A percentile compares a stretch with the other conserved stretches of the same genome.
These are phyloP conservation scores for Bombus sylvicola DNA, from an alignment of 1,140 invertebrate species.

Conservation along the genomic window DNA sequence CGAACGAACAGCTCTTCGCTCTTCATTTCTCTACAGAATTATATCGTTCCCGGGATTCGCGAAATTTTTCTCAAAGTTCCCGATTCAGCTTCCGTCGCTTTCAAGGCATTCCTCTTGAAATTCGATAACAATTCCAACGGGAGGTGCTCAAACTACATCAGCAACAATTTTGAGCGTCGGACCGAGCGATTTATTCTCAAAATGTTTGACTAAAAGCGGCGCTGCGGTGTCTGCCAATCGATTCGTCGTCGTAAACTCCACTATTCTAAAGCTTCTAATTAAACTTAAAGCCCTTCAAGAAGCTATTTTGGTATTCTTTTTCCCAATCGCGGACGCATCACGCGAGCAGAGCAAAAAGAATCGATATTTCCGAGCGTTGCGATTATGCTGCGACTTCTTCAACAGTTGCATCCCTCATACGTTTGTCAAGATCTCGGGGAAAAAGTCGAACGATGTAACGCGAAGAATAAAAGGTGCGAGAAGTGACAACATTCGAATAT, in stretches of 20 bases:
- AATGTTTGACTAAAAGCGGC: background rate
- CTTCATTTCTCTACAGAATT: background rate
- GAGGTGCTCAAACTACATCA: background rate
- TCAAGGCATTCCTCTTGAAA: conserved; percentile 13
- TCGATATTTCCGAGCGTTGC: too few species aligned
- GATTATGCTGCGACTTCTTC: too few species aligned
- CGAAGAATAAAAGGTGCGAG: background rate
- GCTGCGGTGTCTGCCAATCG: background rate
- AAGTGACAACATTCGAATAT: background rate
- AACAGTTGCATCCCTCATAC: too few species aligned
- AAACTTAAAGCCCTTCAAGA: background rate
- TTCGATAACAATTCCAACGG: conserved; percentile 33
- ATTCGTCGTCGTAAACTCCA: background rate
- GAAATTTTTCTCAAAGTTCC: conserved; percentile 26
- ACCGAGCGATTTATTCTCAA: conserved; percentile 3
- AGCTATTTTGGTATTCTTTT: too few species aligned
- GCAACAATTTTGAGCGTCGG: conserved; percentile 7
- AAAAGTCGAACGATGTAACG: too few species aligned
- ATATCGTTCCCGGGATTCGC: too few species aligned
- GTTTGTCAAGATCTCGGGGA: too few species aligned
- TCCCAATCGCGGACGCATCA: too few species aligned
- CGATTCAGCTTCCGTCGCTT: conserved; percentile 8
- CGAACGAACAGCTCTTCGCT: background rate
- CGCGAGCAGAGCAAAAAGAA: background rate
- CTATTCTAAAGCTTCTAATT: background rate